A percentile compares a stretch with the other conserved stretches of the same genome.
Conservation (phyloP, 1,140 invertebrate species). For the Zaprionus taronus region DNA sequence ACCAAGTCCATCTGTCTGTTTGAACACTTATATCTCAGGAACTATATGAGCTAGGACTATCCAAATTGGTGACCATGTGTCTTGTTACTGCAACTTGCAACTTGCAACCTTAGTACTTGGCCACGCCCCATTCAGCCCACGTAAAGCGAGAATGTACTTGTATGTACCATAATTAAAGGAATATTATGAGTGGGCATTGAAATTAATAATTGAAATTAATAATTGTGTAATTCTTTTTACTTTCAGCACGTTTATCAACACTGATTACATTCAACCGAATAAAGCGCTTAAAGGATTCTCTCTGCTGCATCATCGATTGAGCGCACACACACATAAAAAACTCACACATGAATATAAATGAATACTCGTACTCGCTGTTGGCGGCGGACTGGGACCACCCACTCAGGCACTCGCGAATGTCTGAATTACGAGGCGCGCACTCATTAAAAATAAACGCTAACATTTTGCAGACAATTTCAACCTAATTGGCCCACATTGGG, state of each 20-base stretch:
- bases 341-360: neutral
- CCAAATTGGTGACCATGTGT: too few species aligned
- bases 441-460: constrained; percentile 67
- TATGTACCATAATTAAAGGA: too few species aligned
- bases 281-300: neutral
- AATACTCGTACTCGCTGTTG: neutral
- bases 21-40: too few species aligned
- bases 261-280: neutral
- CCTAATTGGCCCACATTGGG: constrained; percentile 73
- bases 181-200: too few species aligned
- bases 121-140: too few species aligned
- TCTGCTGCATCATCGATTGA: constrained; percentile 14
- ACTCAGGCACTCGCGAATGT: constrained; percentile 10
- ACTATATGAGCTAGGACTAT: too few species aligned
- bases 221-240: neutral
- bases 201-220: too few species aligned
- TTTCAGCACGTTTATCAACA: neutral
- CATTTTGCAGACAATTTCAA: constrained; percentile 76
- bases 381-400: constrained; percentile 16
- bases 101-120: too few species aligned
- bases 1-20: too few species aligned
- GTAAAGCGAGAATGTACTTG: too few species aligned
- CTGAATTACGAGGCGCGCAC: constrained; percentile 19
- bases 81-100: too few species aligned
- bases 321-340: constrained; percentile 4